Evolutionary conservation across 2,797 vertebrate genomes (phyloP).

Genomic region (Pristis pectinata): DNA sequence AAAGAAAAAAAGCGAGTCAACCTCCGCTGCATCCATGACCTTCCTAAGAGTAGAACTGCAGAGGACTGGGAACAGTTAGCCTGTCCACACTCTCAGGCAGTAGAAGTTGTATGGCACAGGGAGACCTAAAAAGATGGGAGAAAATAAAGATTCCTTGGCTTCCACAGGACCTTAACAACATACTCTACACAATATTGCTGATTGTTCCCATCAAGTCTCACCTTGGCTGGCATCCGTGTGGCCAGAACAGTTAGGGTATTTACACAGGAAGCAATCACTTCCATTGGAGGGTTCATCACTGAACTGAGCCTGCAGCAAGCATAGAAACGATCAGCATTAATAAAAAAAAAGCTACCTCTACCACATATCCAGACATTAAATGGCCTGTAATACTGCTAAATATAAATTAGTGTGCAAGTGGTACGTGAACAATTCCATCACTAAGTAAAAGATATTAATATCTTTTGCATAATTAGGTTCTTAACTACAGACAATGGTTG

Average conservation of each 20-base stretch:
- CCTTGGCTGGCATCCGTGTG: constrained; percentile 86
- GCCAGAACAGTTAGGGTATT: constrained; percentile 88
- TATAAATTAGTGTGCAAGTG: background rate
- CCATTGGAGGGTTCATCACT: constrained; percentile 85
- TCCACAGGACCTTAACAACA: background rate
- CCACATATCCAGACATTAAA: background rate
- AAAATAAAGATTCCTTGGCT: constrained; percentile 33
- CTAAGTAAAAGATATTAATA: background rate
- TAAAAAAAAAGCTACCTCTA: background rate
- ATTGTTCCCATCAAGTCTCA: constrained; percentile 47
- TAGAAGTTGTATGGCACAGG: constrained; percentile 3
- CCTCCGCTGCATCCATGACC: constrained; percentile 22
- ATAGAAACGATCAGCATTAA: constrained; percentile 26
- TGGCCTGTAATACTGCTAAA: background rate
- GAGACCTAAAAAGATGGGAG: constrained; percentile 28
- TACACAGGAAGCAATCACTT: constrained; percentile 91
- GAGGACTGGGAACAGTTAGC: constrained; percentile 30
- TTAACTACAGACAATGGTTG: background rate
- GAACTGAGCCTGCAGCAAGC: constrained; percentile 72
- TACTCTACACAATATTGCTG: background rate
- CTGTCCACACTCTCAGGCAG: constrained; percentile 20
- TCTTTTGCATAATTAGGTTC: background rate
- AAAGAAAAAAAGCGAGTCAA: constrained; percentile 26
- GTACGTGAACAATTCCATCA: background rate
- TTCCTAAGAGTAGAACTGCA: constrained; percentile 28